Evolutionary conservation across 2,113 vertebrate genomes (phyloP).

Genomic region (Cynoglossus semilaevis): DNA sequence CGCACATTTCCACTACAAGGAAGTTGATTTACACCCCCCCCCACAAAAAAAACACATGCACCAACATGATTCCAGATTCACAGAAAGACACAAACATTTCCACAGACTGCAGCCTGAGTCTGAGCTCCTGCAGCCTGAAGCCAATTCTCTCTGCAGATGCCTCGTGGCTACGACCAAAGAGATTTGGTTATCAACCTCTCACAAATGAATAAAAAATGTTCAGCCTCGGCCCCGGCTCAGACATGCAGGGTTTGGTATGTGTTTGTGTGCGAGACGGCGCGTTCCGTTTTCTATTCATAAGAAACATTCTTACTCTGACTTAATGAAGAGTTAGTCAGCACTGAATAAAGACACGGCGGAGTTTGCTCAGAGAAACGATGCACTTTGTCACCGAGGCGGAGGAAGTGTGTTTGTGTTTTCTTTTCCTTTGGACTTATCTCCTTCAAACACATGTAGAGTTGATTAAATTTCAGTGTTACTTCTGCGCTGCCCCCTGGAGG

Average conservation of each 20-base stretch:
- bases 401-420: neutral
- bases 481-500: constrained; percentile 1
- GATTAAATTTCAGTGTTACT: neutral
- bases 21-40: neutral
- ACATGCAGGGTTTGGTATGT: constrained; percentile 20
- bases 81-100: constrained; percentile 5
- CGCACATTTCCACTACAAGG: constrained; percentile 7
- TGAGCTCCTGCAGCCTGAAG: constrained; percentile 22
- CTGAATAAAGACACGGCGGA: neutral
- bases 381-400: neutral
- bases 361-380: neutral
- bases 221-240: constrained; percentile 1
- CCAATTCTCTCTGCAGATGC: constrained; percentile 36
- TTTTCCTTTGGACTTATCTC: neutral
- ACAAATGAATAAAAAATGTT: constrained; percentile 59
- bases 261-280: constrained; percentile 6
- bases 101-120: constrained; percentile 15
- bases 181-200: constrained; percentile 59
- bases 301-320: constrained; percentile 9
- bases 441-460: constrained; percentile 11
- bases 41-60: neutral
- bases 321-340: neutral
- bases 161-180: constrained; percentile 51
- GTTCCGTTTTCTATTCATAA: constrained; percentile 7
- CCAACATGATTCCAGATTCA: neutral